Evolutionary conservation across 2,797 vertebrate genomes (phyloP).

Genomic region (Tragelaphus oryx): DNA sequence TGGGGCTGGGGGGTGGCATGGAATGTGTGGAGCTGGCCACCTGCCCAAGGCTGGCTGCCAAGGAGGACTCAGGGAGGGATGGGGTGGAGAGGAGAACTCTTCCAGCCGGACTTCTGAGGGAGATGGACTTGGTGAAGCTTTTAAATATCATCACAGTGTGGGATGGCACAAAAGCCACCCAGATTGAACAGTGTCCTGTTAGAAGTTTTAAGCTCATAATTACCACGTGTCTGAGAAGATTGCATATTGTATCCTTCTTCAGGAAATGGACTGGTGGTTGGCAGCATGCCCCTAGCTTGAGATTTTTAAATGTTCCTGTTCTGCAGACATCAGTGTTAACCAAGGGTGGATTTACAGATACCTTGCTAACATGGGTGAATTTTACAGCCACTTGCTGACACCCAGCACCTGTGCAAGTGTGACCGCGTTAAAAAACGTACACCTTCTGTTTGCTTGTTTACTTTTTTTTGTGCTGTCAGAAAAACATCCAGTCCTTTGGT

Average conservation of each 20-base stretch:
- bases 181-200: slow-evolving; percentile 16
- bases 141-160: slow-evolving; percentile 62
- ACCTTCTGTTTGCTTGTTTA: slow-evolving; percentile 39
- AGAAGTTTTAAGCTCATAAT: slow-evolving; percentile 36
- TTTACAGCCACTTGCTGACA: slow-evolving; percentile 37
- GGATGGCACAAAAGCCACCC: slow-evolving; percentile 47
- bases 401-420: slow-evolving; percentile 25
- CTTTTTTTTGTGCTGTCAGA: slow-evolving; percentile 73
- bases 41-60: neutral
- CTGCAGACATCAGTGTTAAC: slow-evolving; percentile 56
- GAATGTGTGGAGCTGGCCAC: neutral
- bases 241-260: slow-evolving; percentile 34
- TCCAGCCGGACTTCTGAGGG: neutral
- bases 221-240: slow-evolving; percentile 46
- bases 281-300: slow-evolving; percentile 44
- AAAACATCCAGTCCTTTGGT: slow-evolving; percentile 68
- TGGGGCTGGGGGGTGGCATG: neutral
- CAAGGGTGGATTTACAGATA: slow-evolving; percentile 37
- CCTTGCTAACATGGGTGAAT: slow-evolving; percentile 34
- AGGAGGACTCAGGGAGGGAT: neutral
- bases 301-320: slow-evolving; percentile 38
- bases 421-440: neutral
- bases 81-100: neutral
- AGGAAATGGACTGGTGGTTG: slow-evolving; percentile 29
- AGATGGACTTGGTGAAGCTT: slow-evolving; percentile 4